Evolutionary conservation across 2,113 vertebrate genomes (phyloP), one percentile per base, ranked within the genome.

Genomic region (Noctilio leporinus): DNA sequence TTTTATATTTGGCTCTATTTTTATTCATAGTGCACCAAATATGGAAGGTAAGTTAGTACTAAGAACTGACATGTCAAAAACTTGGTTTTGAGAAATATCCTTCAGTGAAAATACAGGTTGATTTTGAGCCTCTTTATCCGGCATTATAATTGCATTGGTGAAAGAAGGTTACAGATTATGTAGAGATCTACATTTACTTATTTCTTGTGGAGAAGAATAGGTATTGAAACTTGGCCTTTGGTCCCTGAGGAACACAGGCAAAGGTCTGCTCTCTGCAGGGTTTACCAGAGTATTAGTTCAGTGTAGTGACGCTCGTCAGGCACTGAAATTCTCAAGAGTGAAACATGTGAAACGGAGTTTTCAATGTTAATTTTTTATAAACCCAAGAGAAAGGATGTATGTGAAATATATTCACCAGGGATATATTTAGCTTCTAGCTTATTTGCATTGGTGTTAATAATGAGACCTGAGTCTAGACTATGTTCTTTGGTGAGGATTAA

Each of bases 1-100:
- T 97, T 70, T 96, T 96, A 24, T 86, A 95, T 95, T 93, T 95
- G 86, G 93, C 75, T 92, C 90, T 77, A 67, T 83, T 94, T 85
- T 94, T 96, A 64, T 57, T 95, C 22, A 26, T 76, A 4, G 11
- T 92, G 38, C 20, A 95, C 65, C 73, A 89, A n/a, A 72, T 94
- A 55, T 77, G 84, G 86, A 96, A 96, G 93, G 76, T 94, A 93
- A 96, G 93, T 76, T 55, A 43, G 30, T 83, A 26, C 11, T 35
- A 83, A 72, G 85, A 93, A 75, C 49, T 73, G 35, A 84, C 2
- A 0, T 6, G 69, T 94, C 35, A 69, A 33, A 92, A 91, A 22
- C 33, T 82, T 40, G 16, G 33, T 89, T 81, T 83, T 92, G 69
- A 96, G 30, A 89, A 87, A 85, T 53, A 70, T 4, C 57, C 35